A percentile compares a stretch with the other conserved stretches of the same genome.
phyloP scores from a whole-genome alignment of 2,113 vertebrate species.

The Embiotoca jacksoni region DNA sequence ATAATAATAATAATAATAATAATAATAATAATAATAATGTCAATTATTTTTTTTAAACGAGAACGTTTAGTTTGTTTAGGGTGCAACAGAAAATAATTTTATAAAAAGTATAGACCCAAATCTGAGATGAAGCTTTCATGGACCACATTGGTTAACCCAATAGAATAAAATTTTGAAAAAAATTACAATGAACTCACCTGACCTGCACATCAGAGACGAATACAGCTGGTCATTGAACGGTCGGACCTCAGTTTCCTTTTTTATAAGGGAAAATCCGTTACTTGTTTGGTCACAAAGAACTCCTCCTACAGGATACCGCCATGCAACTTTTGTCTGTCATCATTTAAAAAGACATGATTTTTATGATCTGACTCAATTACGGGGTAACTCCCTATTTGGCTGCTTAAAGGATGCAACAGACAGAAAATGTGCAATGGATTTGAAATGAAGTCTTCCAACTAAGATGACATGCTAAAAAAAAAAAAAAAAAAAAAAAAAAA shows the following conservation, averaged over 20 bases:
- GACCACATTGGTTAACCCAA: too few species aligned
- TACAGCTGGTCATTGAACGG: constrained; percentile 56
- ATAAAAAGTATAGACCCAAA: too few species aligned
- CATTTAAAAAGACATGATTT: constrained; percentile 61
- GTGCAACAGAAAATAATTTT: too few species aligned
- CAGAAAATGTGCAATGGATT: constrained; percentile 20
- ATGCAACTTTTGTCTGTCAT: constrained; percentile 59
- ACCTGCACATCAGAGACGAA: constrained; percentile 66
- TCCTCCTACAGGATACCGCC: constrained; percentile 75
- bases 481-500: not conserved
- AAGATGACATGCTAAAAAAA: not conserved
- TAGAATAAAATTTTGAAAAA: not conserved
- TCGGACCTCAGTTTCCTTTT: constrained; percentile 72
- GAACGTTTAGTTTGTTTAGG: too few species aligned
- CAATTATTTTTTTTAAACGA: too few species aligned
- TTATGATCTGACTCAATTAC: constrained; percentile 33
- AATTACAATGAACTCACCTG: constrained; percentile 31
- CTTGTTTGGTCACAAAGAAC: constrained; percentile 74
- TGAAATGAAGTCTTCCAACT: constrained; percentile 12
- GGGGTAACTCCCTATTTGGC: constrained; percentile 21
- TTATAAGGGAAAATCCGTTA: constrained; percentile 78
- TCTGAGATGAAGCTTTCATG: too few species aligned
- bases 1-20: not conserved
- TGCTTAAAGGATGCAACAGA: constrained; percentile 18
- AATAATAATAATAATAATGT: not conserved